Evolutionary conservation across 2,888 invertebrate species (phyloP).

Genomic region (Pandemis corylana): DNA sequence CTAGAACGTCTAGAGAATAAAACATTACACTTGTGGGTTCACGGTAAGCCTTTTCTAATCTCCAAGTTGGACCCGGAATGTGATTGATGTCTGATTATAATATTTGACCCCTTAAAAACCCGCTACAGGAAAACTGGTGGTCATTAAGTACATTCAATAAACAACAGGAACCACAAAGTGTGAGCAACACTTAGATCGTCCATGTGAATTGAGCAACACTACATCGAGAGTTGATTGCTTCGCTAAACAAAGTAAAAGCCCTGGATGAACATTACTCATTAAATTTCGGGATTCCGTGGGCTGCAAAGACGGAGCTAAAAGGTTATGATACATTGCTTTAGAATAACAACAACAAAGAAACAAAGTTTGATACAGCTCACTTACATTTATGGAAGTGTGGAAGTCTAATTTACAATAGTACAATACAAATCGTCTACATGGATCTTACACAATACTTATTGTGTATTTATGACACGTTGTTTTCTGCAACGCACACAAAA

Average conservation of each 20-base stretch:
- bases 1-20: too few relatives aligned
- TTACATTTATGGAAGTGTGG: background rate
- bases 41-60: too few relatives aligned
- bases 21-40: too few relatives aligned
- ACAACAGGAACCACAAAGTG: conserved; percentile 20
- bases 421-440: background rate
- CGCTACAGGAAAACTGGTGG: background rate
- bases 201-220: conserved; percentile 43
- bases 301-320: background rate
- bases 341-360: background rate
- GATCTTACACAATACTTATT: too few relatives aligned
- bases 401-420: background rate
- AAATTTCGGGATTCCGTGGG: conserved; percentile 32
- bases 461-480: background rate
- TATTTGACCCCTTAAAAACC: background rate
- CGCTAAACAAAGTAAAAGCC: conserved; percentile 34
- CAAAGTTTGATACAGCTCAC: background rate
- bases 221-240: conserved; percentile 32
- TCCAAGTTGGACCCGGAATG: background rate
- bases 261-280: conserved; percentile 27
- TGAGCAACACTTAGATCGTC: conserved; percentile 44
- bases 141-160: background rate
- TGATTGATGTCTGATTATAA: background rate
- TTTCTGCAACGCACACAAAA: background rate
- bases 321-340: background rate